Conservation (phyloP, 2,888 invertebrate genomes). For the Hyposoter dolosus region DNA sequence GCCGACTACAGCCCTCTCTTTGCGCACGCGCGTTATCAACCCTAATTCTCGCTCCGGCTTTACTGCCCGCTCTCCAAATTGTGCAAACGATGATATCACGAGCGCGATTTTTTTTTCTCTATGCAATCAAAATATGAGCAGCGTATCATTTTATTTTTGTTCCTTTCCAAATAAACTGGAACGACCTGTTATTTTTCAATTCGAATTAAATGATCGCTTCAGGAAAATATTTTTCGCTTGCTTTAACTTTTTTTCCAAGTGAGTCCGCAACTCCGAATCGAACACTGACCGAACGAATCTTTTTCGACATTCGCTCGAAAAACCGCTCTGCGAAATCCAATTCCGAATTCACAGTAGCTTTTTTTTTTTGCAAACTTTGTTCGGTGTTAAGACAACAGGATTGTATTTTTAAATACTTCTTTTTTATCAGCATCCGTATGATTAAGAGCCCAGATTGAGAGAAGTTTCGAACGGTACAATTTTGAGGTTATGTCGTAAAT, state of each 20-base stretch:
- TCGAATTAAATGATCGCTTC: neutral
- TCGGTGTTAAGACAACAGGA: too few relatives aligned
- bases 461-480: too few relatives aligned
- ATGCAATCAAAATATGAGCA: constrained; percentile 8
- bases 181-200: neutral
- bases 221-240: neutral
- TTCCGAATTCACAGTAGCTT: neutral
- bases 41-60: constrained; percentile 43
- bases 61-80: constrained; percentile 30
- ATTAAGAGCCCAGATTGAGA: too few relatives aligned
- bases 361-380: neutral
- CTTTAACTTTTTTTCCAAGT: neutral
- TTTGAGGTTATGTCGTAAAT: too few relatives aligned
- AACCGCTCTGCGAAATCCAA: too few relatives aligned
- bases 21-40: constrained; percentile 79
- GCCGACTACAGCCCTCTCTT: constrained; percentile 68
- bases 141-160: neutral
- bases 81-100: constrained; percentile 14
- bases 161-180: neutral
- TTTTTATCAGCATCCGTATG: too few relatives aligned
- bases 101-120: constrained; percentile 7
- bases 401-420: too few relatives aligned
- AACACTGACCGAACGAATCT: neutral
- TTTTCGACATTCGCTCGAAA: neutral
- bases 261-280: neutral